phyloP scores from a whole-genome alignment of 2,797 vertebrate species.

The Rhynchotus rufescens region DNA sequence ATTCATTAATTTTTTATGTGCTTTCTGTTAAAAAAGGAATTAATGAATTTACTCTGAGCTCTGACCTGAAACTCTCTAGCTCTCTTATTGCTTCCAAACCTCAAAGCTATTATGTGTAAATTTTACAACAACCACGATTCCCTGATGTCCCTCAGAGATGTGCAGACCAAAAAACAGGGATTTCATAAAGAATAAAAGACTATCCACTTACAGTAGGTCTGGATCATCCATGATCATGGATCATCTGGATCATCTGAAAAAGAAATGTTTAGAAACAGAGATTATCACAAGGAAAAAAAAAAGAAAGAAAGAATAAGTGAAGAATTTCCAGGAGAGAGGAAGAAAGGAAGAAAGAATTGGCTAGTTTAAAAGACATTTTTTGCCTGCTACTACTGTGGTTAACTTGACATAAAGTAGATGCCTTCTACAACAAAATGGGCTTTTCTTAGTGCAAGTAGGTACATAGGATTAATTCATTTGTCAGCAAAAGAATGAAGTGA shows the following conservation, averaged over 20 bases:
- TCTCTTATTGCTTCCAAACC: constrained; percentile 46
- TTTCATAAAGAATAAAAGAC: constrained; percentile 47
- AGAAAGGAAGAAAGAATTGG: not conserved
- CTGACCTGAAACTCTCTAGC: constrained; percentile 43
- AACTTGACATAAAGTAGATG: constrained; percentile 3
- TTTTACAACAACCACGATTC: constrained; percentile 10
- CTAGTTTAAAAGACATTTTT: constrained; percentile 32
- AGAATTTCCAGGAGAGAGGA: not conserved
- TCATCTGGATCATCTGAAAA: not conserved
- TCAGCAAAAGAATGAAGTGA: constrained; percentile 9
- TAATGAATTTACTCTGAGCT: constrained; percentile 68
- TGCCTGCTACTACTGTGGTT: not conserved
- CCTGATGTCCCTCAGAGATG: not conserved
- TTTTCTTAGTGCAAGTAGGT: not conserved
- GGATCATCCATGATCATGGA: not conserved
- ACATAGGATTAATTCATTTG: not conserved
- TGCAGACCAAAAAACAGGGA: not conserved
- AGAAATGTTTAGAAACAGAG: constrained; percentile 5
- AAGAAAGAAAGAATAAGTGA: not conserved
- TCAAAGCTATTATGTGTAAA: constrained; percentile 34
- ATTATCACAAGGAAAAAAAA: not conserved
- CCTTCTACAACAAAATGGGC: not conserved
- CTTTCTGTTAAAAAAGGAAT: constrained; percentile 53
- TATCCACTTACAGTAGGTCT: not conserved
- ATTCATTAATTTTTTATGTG: constrained; percentile 55